A percentile compares a stretch with the other conserved stretches of the same genome.
These are phyloP conservation scores for Bucorvus abyssinicus DNA, from an alignment of 2,797 vertebrate species.

Conservation along the genomic window DNA sequence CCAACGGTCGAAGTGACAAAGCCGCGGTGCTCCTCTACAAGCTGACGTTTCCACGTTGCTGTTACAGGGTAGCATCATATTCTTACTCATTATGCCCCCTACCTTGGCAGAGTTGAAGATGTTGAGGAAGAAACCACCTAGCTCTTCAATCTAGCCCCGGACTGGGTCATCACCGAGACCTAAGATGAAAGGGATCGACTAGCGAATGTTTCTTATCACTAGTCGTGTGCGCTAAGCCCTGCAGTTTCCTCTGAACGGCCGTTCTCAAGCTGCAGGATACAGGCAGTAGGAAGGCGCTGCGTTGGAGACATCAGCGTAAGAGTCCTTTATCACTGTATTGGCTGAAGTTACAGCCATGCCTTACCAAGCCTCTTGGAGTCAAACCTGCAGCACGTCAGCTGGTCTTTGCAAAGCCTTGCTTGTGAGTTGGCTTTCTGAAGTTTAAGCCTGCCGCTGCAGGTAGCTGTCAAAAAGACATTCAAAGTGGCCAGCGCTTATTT, in stretches of 20 bases:
- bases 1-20: neutral
- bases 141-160: neutral
- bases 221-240: neutral
- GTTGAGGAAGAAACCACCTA: neutral
- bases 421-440: neutral
- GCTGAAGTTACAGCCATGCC: neutral
- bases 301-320: neutral
- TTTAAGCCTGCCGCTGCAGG: neutral
- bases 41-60: neutral
- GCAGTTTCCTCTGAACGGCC: neutral
- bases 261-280: neutral
- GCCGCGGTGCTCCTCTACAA: neutral
- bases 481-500: slow-evolving; percentile 19
- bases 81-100: neutral
- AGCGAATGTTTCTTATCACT: neutral
- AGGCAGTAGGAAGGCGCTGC: neutral
- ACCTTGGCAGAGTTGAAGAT: neutral
- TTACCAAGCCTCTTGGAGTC: neutral
- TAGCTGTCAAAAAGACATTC: slow-evolving; percentile 5
- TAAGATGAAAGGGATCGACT: neutral
- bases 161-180: neutral
- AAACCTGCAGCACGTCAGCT: neutral
- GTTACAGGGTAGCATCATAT: neutral
- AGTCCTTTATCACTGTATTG: neutral
- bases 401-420: neutral